Conservation (phyloP, 1,140 invertebrate genomes). For the Drosophila hydei region DNA sequence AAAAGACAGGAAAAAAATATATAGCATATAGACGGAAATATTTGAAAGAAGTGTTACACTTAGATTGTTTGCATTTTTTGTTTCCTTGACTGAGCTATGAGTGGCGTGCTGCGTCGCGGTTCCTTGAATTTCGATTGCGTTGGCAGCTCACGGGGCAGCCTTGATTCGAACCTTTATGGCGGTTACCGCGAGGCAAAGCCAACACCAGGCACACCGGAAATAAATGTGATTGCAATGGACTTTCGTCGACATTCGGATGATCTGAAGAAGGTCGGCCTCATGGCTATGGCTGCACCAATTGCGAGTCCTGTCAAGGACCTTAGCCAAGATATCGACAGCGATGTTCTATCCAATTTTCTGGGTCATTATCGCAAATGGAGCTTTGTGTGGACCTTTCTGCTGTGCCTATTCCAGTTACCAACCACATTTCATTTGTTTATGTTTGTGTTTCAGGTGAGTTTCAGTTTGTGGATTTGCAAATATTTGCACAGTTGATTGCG, state of each 20-base stretch:
- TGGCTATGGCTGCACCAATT: neutral
- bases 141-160: slow-evolving; percentile 63
- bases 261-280: slow-evolving; percentile 63
- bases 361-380: slow-evolving; percentile 91
- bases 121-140: slow-evolving; percentile 76
- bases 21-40: neutral
- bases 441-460: slow-evolving; percentile 83
- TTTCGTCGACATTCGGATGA: slow-evolving; percentile 79
- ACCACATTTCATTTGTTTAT: slow-evolving; percentile 82
- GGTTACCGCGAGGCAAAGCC: slow-evolving; percentile 76
- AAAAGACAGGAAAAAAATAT: slow-evolving; percentile 20
- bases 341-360: slow-evolving; percentile 88
- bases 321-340: slow-evolving; percentile 84
- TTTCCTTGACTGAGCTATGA: slow-evolving; percentile 55
- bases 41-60: slow-evolving; percentile 19
- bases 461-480: slow-evolving; percentile 54
- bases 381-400: slow-evolving; percentile 87
- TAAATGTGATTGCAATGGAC: slow-evolving; percentile 80
- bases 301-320: slow-evolving; percentile 51
- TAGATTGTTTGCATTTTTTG: slow-evolving; percentile 13
- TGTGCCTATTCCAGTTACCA: slow-evolving; percentile 86
- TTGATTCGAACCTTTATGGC: slow-evolving; percentile 78
- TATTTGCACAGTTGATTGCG: slow-evolving; percentile 71
- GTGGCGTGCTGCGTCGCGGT: slow-evolving; percentile 77
- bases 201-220: slow-evolving; percentile 75